Percentiles rank a stretch among this genome's conserved stretches.
Conservation (phyloP, 2,113 vertebrate species). For the Coptodon bakossiorum region DNA sequence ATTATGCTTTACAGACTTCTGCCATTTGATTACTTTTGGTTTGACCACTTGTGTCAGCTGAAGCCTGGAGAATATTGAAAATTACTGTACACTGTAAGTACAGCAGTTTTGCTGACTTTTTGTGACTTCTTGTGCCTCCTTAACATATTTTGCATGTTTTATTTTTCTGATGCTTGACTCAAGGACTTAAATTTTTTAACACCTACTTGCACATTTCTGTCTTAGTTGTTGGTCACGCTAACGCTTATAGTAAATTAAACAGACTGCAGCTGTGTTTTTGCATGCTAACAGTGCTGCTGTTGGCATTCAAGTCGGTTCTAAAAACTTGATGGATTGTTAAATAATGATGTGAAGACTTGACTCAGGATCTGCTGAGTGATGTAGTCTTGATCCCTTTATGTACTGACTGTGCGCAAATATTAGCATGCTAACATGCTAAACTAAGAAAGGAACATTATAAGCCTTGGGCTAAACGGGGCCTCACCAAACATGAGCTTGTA, state of each 20-base stretch:
- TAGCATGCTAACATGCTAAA: neutral
- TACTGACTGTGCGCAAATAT: neutral
- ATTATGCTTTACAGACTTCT: neutral
- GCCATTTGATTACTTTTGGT: neutral
- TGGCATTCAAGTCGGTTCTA: neutral
- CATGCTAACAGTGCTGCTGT: neutral
- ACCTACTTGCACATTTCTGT: neutral
- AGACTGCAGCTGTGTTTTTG: neutral
- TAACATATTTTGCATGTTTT: neutral
- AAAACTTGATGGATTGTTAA: neutral
- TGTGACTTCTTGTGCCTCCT: neutral
- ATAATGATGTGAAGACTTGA: neutral
- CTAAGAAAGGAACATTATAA: neutral
- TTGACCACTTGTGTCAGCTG: neutral
- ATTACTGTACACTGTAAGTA: neutral
- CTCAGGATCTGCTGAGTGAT: neutral
- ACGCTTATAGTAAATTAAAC: neutral
- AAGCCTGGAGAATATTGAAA: neutral
- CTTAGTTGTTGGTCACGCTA: neutral
- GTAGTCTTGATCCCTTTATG: neutral
- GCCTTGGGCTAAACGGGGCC: neutral
- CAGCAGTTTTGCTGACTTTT: neutral
- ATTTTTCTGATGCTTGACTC: neutral
- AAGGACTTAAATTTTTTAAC: neutral
- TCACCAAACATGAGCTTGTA: neutral